phyloP scores from a whole-genome alignment of 1,140 invertebrate genomes.

The Psilanteris sp. region DNA sequence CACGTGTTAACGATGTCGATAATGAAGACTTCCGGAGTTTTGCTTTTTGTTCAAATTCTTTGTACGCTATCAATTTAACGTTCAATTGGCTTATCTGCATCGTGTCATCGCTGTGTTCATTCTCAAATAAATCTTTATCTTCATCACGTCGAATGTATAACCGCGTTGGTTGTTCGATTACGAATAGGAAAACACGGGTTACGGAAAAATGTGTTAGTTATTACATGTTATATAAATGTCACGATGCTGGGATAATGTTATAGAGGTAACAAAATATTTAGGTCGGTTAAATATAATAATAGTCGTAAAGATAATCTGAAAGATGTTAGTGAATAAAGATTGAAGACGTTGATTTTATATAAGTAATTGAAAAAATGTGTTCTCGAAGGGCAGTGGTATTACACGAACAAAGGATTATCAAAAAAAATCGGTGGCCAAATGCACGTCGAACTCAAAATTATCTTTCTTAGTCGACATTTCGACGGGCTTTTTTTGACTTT shows the following conservation, averaged over 20 bases:
- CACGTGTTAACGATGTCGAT: conserved; percentile 12
- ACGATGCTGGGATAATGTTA: conserved; percentile 17
- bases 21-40: conserved; percentile 21
- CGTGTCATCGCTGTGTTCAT: conserved; percentile 29
- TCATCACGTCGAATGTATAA: conserved; percentile 39
- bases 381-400: too few species aligned
- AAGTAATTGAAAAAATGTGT: conserved; percentile 18
- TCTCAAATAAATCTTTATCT: conserved; percentile 49
- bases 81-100: conserved; percentile 21
- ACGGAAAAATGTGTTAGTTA: conserved; percentile 33
- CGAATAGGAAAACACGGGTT: conserved; percentile 10
- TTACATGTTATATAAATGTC: conserved; percentile 49
- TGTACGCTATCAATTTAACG: conserved; percentile 1
- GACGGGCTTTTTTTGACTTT: too few species aligned
- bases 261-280: conserved; percentile 29
- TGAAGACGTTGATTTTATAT: too few species aligned
- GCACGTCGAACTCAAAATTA: too few species aligned
- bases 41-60: conserved; percentile 7
- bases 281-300: conserved; percentile 34
- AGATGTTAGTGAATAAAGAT: conserved; percentile 17
- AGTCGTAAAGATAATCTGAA: conserved; percentile 37
- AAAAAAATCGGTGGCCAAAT: too few species aligned
- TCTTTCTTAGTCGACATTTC: too few species aligned
- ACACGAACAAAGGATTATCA: too few species aligned
- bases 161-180: conserved; percentile 26